Evolutionary conservation across 2,113 vertebrate genomes (phyloP), one percentile per base, ranked within the genome.

Genomic region (Gymnogyps californianus): DNA sequence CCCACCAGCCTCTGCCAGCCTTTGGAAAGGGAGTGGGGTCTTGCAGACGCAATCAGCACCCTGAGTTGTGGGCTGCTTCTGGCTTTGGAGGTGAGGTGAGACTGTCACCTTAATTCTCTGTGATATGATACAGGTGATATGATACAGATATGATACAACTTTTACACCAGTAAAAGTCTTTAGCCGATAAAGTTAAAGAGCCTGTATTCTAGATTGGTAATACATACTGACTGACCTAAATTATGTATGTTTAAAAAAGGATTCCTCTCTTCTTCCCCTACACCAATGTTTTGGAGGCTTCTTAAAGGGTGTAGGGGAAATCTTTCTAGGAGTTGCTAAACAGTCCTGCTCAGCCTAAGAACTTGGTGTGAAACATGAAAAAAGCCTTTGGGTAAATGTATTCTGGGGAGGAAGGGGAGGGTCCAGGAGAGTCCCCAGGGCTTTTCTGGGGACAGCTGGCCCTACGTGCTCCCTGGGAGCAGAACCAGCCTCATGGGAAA

Each of bases 401-500:
- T 55, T 47, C 32, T 42, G 24, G 15, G 34, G 9, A 81, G 22
- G 18, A 84, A 64, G 11, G 7, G 17, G 9, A 65, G 14, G 21
- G 14, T 34, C 26, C 38, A 51, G 55, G 52, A 64, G 38, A 65
- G 70, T 54, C 7, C 17, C 7, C 7, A 13, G 29, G 13, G n/a
- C 13, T 62, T 66, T 85, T 65, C 28, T 72, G 58, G 31, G 31
- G 28, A 78, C 44, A 85, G 13, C 10, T 76, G 38, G 28, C 38
- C 28, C 26, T 17, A 5, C 1, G 1, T 47, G 25, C 29, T 86
- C n/a, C 34, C 25, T 42, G 57, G 40, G n/a, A 96, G 65, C 38
- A 71, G 76, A 76, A 54, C 42, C 0, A 0, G 49, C 42, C 13
- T 32, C 1, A 0, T 1, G 2, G 58, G 65, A 59, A 90, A 11